A percentile compares a stretch with the other conserved stretches of the same genome.
Evolutionary conservation across 2,888 invertebrate species (phyloP).

Genomic region (Cryptocephalus primarius): DNA sequence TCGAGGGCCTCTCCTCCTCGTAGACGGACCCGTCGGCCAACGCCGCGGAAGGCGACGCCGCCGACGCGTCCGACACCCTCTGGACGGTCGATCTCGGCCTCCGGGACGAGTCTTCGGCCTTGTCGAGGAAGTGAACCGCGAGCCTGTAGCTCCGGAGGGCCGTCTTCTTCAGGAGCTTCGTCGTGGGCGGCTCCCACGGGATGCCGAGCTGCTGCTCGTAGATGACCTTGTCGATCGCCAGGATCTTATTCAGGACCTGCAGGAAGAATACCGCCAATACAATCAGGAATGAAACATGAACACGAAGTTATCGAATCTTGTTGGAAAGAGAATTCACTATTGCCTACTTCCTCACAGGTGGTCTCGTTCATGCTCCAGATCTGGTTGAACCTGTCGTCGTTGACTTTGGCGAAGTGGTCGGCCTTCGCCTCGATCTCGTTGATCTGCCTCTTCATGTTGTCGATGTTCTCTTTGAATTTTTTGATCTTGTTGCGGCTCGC

Average conservation of each 20-base stretch:
- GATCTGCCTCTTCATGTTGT: conserved; percentile 55
- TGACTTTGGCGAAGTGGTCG: conserved; percentile 49
- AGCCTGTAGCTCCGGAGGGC: conserved; percentile 39
- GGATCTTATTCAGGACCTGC: conserved; percentile 35
- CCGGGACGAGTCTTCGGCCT: not conserved
- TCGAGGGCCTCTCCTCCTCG: not conserved
- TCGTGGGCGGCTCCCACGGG: conserved; percentile 42
- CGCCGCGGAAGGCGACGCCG: too few species aligned
- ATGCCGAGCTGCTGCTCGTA: conserved; percentile 52
- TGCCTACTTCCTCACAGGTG: conserved; percentile 39
- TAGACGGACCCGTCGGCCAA: not conserved
- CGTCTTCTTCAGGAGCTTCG: conserved; percentile 31
- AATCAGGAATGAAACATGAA: too few species aligned
- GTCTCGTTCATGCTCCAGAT: conserved; percentile 52
- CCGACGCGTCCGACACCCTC: not conserved
- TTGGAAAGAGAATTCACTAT: too few species aligned
- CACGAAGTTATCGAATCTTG: too few species aligned
- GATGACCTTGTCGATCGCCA: conserved; percentile 48
- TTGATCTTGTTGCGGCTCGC: conserved; percentile 54
- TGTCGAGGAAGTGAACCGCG: conserved; percentile 4
- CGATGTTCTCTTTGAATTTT: conserved; percentile 55
- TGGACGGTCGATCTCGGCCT: not conserved
- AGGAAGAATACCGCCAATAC: too few species aligned
- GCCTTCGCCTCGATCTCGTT: conserved; percentile 60
- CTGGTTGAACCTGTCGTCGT: conserved; percentile 50